Percentiles rank a stretch among this genome's conserved stretches.
Evolutionary conservation across 1,140 invertebrate genomes (phyloP).

Genomic region (Atta colombica): DNA sequence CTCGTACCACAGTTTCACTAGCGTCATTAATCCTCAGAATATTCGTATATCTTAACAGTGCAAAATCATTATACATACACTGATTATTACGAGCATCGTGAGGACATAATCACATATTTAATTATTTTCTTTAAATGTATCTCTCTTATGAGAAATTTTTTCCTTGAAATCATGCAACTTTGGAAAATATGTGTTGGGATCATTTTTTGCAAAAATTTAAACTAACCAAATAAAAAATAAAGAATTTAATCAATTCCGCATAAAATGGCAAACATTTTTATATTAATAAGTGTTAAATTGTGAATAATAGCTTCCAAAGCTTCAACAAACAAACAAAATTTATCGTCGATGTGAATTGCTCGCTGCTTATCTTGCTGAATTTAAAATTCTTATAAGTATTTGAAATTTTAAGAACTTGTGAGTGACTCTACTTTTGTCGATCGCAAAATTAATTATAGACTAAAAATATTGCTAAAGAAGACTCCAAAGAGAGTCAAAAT

Average conservation of each 20-base stretch:
- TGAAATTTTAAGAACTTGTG: no score
- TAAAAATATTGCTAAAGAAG: no score
- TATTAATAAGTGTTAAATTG: no score
- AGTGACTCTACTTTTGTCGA: no score
- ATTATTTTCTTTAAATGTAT: slow-evolving; percentile 17
- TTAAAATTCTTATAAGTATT: no score
- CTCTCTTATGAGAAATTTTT: not conserved
- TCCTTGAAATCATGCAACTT: not conserved
- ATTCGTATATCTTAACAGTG: slow-evolving; percentile 35
- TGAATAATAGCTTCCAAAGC: no score
- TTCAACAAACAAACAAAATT: no score
- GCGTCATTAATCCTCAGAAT: slow-evolving; percentile 64
- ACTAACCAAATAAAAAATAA: not conserved
- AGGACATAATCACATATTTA: not conserved
- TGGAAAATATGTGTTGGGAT: not conserved
- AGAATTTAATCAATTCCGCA: not conserved
- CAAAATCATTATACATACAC: slow-evolving; percentile 45
- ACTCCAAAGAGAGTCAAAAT: no score
- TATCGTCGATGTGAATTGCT: no score
- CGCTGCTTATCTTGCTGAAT: no score
- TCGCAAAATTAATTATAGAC: no score
- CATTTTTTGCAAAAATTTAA: not conserved
- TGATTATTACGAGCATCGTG: slow-evolving; percentile 13
- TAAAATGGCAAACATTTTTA: no score
- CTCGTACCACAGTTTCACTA: slow-evolving; percentile 39